These are phyloP conservation scores for Talpa occidentalis DNA, from an alignment of 2,113 vertebrate genomes.

Conservation along the genomic window DNA sequence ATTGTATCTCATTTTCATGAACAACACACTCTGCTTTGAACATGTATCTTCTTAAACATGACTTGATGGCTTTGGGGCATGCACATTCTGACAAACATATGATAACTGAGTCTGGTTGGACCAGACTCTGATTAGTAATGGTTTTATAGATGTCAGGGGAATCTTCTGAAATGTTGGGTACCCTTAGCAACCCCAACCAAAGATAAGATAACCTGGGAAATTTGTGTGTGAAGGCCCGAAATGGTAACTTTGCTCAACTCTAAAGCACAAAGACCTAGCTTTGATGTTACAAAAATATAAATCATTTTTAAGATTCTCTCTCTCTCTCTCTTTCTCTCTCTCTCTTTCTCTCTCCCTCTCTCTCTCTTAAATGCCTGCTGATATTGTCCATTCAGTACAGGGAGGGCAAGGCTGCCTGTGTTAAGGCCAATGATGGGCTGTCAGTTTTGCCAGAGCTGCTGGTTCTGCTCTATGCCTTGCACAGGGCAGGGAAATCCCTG, in stretches of 20 bases:
- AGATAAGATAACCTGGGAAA: neutral
- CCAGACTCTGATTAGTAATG: neutral
- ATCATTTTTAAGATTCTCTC: neutral
- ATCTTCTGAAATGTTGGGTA: neutral
- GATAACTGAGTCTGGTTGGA: conserved; percentile 13
- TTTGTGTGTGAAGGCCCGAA: neutral
- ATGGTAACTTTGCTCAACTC: neutral
- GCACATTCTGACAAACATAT: conserved; percentile 37
- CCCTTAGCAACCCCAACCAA: neutral
- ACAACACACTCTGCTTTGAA: conserved; percentile 36
- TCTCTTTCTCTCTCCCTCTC: neutral
- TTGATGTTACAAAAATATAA: neutral
- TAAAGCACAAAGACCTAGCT: neutral
- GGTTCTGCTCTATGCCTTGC: neutral
- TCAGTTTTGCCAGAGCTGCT: neutral
- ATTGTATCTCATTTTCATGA: conserved; percentile 54
- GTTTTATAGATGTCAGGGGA: conserved; percentile 43
- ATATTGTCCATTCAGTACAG: neutral
- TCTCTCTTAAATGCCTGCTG: neutral
- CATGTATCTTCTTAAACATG: conserved; percentile 27
- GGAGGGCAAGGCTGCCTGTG: neutral
- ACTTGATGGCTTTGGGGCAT: conserved; percentile 14
- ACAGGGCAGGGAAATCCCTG: neutral
- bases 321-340: neutral
- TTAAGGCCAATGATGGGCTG: neutral